phyloP scores from a whole-genome alignment of 2,113 vertebrate species.

The human (Homo sapiens) region DNA sequence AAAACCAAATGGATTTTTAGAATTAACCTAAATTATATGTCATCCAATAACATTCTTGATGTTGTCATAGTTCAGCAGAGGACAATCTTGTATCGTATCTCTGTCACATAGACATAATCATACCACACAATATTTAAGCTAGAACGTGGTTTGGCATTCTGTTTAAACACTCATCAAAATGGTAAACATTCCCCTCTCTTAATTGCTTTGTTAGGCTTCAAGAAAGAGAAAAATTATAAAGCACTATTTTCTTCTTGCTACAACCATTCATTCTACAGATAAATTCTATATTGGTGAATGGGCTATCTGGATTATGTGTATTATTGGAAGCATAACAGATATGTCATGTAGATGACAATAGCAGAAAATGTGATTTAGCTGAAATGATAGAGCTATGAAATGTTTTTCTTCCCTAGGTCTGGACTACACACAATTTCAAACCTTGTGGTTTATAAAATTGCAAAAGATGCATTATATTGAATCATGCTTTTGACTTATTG shows the following conservation, averaged over 20 bases:
- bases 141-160: not conserved
- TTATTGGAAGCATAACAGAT: not conserved
- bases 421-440: not conserved
- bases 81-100: slow-evolving; percentile 20
- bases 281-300: not conserved
- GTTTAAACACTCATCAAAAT: not conserved
- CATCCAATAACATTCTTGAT: not conserved
- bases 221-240: not conserved
- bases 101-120: not conserved
- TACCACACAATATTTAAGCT: not conserved
- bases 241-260: not conserved
- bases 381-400: not conserved
- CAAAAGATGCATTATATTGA: not conserved
- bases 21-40: slow-evolving; percentile 27
- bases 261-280: not conserved
- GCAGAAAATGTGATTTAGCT: not conserved
- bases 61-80: not conserved
- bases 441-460: not conserved
- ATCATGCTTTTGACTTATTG: not conserved
- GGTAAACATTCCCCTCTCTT: not conserved
- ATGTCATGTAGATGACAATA: not conserved
- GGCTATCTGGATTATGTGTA: not conserved
- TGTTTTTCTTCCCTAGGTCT: not conserved
- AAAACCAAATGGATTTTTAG: not conserved
- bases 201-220: not conserved